Base-by-base conservation (phyloP, 2,797 vertebrate species). In the Pelobates cultripes region DNA sequence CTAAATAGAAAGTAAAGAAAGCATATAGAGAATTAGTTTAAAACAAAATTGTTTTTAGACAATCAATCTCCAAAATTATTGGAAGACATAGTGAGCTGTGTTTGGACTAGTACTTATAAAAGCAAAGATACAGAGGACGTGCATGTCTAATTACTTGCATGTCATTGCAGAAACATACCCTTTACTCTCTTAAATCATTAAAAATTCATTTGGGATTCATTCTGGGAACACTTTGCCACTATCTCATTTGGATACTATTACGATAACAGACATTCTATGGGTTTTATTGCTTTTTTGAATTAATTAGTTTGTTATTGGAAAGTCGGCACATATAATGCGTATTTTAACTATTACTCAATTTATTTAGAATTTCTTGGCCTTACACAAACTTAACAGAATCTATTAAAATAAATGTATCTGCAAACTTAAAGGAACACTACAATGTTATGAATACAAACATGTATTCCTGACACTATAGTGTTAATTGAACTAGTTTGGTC, bases 261-360 rank as follows among this genome's bases (percentile, higher is more conserved):
- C 40, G 47, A 28, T 63, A 76, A 81, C 72, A 70, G 53, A 9
- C 67, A 70, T 81, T 75, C 45, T 76, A 28, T 47, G 73, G 40
- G 43, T 75, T 80, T 81, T 76, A 76, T 81, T 68, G 69, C 73
- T 53, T 76, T 69, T 28, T 47, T 71, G 13, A 53, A 76, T 76
- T 81, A 81, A 81, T 81, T 76, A 81, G 73, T 76, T 81, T 81
- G 73, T 47, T 76, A 81, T 81, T 64, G 47, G 75, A 76, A 70
- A 51, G 70, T 61, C 66, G 47, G 68, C 70, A 40, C 41, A 45
- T 64, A 53, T 64, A 63, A 75, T 81, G 4, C 6, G 4, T 70
- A 17, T 66, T 61, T 81, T 63, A 75, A 64, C 44, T 43, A 45
- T 61, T 61, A 41, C 13, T 68, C 41, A 80, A 69, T 70, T 63